phyloP scores from a whole-genome alignment of 2,888 invertebrate genomes.

The Microchrysa polita region DNA sequence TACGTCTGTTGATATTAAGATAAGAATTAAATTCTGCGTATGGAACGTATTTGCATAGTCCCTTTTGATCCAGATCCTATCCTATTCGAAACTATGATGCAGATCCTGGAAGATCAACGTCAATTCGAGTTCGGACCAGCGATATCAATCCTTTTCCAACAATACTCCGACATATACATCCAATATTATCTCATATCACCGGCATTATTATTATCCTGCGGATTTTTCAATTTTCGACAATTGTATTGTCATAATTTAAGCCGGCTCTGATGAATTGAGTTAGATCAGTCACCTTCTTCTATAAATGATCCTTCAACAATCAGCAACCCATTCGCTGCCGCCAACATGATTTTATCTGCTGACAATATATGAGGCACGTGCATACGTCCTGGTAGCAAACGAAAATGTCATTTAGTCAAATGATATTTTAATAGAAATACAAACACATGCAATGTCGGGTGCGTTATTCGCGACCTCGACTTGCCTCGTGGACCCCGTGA shows the following conservation, averaged over 20 bases:
- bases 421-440: conserved; percentile 48
- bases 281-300: conserved; percentile 23
- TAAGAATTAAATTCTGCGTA: no score
- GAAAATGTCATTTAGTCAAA: conserved; percentile 48
- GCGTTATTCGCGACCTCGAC: conserved; percentile 9
- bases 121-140: conserved; percentile 18
- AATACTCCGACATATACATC: background rate
- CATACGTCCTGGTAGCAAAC: conserved; percentile 6
- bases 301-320: conserved; percentile 28
- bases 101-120: conserved; percentile 20
- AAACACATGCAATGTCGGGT: conserved; percentile 40
- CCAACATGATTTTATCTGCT: conserved; percentile 35
- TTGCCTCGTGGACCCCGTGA: background rate
- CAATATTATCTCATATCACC: conserved; percentile 13
- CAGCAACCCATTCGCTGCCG: conserved; percentile 1
- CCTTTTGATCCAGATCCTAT: conserved; percentile 20
- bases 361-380: conserved; percentile 30
- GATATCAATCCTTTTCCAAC: conserved; percentile 44
- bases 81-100: conserved; percentile 17
- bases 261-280: conserved; percentile 24
- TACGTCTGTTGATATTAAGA: no score
- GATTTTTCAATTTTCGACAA: conserved; percentile 33
- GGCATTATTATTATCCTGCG: conserved; percentile 6
- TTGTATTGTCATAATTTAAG: conserved; percentile 18
- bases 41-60: no score